Conservation (phyloP, 1,140 invertebrate species). For the Zaprionus nigranus region DNA sequence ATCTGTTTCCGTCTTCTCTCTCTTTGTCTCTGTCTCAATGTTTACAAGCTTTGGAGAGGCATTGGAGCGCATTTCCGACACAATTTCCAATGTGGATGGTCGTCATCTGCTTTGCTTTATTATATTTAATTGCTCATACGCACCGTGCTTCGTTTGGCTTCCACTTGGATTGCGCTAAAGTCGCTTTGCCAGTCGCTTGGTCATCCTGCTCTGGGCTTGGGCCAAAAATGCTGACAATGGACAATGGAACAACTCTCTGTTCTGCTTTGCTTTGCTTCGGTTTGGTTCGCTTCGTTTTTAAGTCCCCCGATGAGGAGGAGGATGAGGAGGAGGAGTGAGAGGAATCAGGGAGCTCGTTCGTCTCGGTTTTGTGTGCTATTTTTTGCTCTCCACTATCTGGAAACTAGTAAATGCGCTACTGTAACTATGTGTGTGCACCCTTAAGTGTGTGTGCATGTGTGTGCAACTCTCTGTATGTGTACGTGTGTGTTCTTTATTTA, state of each 20-base stretch:
- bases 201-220: constrained; percentile 15
- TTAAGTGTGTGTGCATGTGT: background rate
- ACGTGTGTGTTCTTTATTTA: constrained; percentile 39
- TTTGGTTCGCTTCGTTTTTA: constrained; percentile 34
- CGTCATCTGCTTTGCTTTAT: constrained; percentile 57
- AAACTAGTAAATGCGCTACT: constrained; percentile 8
- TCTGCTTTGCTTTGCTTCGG: constrained; percentile 36
- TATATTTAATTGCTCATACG: constrained; percentile 72
- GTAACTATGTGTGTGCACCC: background rate
- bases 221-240: constrained; percentile 63
- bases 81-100: constrained; percentile 52
- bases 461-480: background rate
- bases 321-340: background rate
- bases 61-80: constrained; percentile 54
- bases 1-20: background rate
- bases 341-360: background rate
- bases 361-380: constrained; percentile 7
- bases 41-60: constrained; percentile 28
- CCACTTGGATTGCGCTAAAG: constrained; percentile 16
- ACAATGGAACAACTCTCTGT: constrained; percentile 18
- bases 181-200: background rate
- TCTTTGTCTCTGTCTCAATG: background rate
- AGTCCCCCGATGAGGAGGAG: constrained; percentile 4
- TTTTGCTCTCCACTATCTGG: constrained; percentile 35
- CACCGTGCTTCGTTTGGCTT: constrained; percentile 46